Base-by-base conservation (phyloP, 2,888 invertebrate species). In the Athalia cordata region DNA sequence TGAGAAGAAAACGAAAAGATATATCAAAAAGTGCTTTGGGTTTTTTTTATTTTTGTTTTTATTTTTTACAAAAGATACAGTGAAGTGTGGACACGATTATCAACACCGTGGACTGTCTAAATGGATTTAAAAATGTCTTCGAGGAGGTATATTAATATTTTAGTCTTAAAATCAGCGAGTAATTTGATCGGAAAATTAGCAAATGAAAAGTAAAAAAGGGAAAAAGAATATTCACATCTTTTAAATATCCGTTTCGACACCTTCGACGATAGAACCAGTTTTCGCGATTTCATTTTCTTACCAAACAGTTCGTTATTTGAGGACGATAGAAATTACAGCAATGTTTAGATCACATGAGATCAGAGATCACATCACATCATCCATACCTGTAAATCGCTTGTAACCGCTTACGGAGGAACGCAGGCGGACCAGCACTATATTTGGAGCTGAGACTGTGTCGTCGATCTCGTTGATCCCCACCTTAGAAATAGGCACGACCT, bases 401-500 rank as follows among this genome's bases (percentile, higher is more conserved):
- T 59, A 59, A 47, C 59, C 72, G 45, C 68, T 50, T 59, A 59
- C 57, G 72, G 43, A 47, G 59, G 47, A 72, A 72, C 4, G 72
- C 57, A 70, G 72, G 72, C 72, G 72, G 55, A 43, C 72, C 72
- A 59, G 45, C 45, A 59, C 72, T 72, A 72, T 72, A 72, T 72
- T 72, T 72, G 72, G 72, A 72, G 72, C 59, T 72, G 72, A 47
- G 59, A 29, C 72, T 57, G 47, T 72, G 59, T 72, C 72, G 72
- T 72, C 72, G 29, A 29, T 29, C 29, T 29, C 29, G 59, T 55
- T 11, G n/a, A 72, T 72, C 59, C 72, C 72, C 72, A 72, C 72
- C 59, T 29, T 29, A 29, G 29, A 2, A 6, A 47, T 59, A 15
- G 59, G 13, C 9, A 72, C 59, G 72, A 59, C 72, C 59, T 72